Base-by-base conservation (phyloP, 1,140 invertebrate genomes). In the Eufriesea mexicana region DNA sequence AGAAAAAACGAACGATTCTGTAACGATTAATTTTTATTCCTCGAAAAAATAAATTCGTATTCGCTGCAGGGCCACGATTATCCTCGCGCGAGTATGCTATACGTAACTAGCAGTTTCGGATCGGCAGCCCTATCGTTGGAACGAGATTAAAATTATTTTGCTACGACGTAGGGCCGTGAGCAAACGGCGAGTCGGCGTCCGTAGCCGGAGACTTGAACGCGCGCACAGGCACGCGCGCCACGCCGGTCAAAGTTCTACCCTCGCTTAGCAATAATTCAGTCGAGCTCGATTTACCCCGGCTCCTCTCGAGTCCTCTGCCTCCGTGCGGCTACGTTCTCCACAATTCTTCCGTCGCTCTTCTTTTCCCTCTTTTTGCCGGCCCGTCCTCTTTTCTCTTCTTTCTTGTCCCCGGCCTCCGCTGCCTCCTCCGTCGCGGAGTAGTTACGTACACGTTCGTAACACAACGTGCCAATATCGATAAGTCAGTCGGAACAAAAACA, bases 211-310 rank as follows among this genome's bases (percentile, higher is more conserved):
- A 55, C n/a, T 49, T 49, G 25, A 54, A 57, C 72, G 61, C 59
- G 14, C 35, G 72, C 35, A 49, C 20, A 62, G 51, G 49, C 83
- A 82, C 83, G 81, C 83, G 84, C 79, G 80, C 54, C 64, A 5
- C 67, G 54, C 81, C 86, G 88, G 87, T 89, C 85, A 89, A 92
- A 92, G 91, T 92, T 92, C 91, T 91, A 91, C 89, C 90, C 91
- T 90, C 91, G 90, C 89, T 93, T 92, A 92, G 90, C 91, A 92
- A 92, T 93, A 92, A 92, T 92, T 92, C 90, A 93, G 89, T 72
- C 84, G 79, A 84, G 86, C n/a, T 86, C 77, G 85, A 87, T 86
- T 91, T 92, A 91, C 87, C 90, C 85, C 88, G 81, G 88, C 86
- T 91, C 79, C 84, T 82, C 85, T 83, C 84, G 77, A 87, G 76